Percentiles rank a stretch among this genome's conserved stretches.
Conservation (phyloP, 2,113 vertebrate genomes). For the Limanda limanda region DNA sequence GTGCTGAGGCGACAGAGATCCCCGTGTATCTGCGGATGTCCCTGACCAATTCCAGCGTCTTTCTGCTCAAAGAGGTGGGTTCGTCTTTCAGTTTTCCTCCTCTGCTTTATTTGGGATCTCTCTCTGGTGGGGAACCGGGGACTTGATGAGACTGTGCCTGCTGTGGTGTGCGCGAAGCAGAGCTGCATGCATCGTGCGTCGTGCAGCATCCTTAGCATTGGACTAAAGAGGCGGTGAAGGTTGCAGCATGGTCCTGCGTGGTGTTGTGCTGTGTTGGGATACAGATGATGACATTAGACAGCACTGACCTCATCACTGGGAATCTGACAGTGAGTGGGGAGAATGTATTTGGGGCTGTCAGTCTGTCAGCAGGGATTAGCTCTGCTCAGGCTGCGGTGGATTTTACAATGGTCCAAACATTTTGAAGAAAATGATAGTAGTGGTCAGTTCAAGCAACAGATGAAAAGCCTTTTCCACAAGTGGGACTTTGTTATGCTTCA, state of each 20-base stretch:
- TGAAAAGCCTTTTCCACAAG: conserved; percentile 12
- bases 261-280: conserved; percentile 6
- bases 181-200: neutral
- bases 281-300: conserved; percentile 38
- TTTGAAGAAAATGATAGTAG: neutral
- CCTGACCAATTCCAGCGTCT: conserved; percentile 83
- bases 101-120: neutral
- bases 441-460: conserved; percentile 60
- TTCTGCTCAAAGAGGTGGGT: conserved; percentile 84
- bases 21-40: conserved; percentile 77
- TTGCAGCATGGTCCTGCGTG: neutral
- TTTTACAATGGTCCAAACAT: no score
- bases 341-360: conserved; percentile 16
- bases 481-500: neutral
- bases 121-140: neutral
- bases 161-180: neutral
- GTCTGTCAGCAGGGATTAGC: conserved; percentile 37
- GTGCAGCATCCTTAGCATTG: neutral
- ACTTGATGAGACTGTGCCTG: neutral
- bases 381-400: neutral
- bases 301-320: conserved; percentile 33
- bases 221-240: conserved; percentile 3
- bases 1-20: conserved; percentile 43
- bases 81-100: neutral
- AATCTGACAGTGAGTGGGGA: no score